Percentiles rank a stretch among this genome's conserved stretches.
These are phyloP conservation scores for Apodemia zela DNA, from an alignment of 2,888 invertebrate genomes.

Conservation along the genomic window DNA sequence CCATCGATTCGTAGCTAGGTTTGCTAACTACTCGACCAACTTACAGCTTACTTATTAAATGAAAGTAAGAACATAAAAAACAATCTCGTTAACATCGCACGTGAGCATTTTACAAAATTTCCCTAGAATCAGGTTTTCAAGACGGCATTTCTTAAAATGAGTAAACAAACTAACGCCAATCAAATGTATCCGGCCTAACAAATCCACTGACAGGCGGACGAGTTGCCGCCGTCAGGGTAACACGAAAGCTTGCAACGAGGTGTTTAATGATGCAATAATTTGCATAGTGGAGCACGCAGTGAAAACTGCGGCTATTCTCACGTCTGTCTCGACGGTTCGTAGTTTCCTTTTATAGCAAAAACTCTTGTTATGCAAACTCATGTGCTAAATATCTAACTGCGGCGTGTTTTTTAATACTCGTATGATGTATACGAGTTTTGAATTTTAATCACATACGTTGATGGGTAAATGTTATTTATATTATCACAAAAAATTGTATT, in stretches of 20 bases:
- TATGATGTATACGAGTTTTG: background rate
- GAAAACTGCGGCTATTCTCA: constrained; percentile 65
- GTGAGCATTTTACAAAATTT: constrained; percentile 18
- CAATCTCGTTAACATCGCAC: constrained; percentile 17
- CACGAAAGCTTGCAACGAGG: constrained; percentile 62
- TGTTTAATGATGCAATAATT: constrained; percentile 79
- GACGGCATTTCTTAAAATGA: constrained; percentile 42
- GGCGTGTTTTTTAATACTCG: constrained; percentile 11
- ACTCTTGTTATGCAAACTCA: constrained; percentile 51
- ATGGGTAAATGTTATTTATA: background rate
- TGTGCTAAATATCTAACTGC: constrained; percentile 42
- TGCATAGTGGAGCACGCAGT: constrained; percentile 66
- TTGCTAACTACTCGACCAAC: too few species aligned
- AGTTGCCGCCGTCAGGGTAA: constrained; percentile 61
- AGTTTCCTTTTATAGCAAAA: constrained; percentile 55
- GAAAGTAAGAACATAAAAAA: constrained; percentile 2
- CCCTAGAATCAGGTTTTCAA: constrained; percentile 41
- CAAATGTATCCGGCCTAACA: constrained; percentile 65
- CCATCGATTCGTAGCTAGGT: too few species aligned
- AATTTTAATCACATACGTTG: constrained; percentile 9
- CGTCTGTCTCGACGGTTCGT: constrained; percentile 51
- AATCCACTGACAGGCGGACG: constrained; percentile 42
- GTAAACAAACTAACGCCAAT: constrained; percentile 66
- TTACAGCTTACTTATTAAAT: too few species aligned
- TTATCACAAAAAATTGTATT: background rate